phyloP scores from a whole-genome alignment of 2,888 invertebrate species.

The Zhengitettix transpicula region DNA sequence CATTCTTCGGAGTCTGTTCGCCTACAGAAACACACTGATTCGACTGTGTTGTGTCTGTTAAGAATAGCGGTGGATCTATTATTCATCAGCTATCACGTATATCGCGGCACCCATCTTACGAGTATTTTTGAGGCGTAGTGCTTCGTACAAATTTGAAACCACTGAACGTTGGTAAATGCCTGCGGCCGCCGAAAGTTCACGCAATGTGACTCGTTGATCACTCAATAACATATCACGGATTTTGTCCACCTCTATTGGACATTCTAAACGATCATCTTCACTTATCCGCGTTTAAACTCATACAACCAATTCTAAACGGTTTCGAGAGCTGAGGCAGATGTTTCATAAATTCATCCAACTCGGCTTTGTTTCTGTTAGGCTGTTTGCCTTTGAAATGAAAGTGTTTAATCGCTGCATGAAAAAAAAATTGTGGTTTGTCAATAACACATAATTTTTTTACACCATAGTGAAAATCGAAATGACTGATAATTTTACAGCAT shows the following conservation, averaged over 20 bases:
- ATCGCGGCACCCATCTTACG: constrained; percentile 3
- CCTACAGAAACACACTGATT: too few species aligned
- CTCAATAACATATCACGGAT: not conserved
- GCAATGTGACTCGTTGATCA: not conserved
- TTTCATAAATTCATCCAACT: not conserved
- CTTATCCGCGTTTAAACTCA: not conserved
- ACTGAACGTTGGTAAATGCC: not conserved
- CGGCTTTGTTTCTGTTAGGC: not conserved
- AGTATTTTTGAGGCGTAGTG: constrained; percentile 1
- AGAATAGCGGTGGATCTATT: not conserved
- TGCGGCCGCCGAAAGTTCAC: not conserved
- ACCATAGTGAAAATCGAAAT: too few species aligned
- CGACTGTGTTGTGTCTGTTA: not conserved
- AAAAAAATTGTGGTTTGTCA: too few species aligned
- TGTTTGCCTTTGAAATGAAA: not conserved
- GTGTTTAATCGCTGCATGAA: too few species aligned
- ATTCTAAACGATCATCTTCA: not conserved
- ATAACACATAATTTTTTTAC: too few species aligned
- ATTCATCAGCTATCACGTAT: too few species aligned
- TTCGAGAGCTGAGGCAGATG: not conserved
- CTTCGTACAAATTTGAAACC: constrained; percentile 1
- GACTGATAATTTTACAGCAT: too few species aligned
- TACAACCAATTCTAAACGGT: not conserved
- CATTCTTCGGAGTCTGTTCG: too few species aligned
- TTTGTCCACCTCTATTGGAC: not conserved